These are phyloP conservation scores for Lithosia quadra DNA, from an alignment of 2,888 invertebrate species.

Conservation along the genomic window DNA sequence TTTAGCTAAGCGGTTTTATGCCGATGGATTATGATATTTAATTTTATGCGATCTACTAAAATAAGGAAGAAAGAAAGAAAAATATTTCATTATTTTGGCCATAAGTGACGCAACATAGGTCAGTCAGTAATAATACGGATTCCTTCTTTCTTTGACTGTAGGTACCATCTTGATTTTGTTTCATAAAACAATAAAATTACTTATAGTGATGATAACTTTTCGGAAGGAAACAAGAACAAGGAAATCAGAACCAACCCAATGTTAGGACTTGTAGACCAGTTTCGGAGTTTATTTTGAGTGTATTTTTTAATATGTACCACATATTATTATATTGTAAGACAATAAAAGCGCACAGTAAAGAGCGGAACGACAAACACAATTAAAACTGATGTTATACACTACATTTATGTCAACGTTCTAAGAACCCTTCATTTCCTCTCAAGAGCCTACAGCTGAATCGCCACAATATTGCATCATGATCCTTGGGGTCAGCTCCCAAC, in stretches of 20 bases:
- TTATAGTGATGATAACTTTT: too few relatives aligned
- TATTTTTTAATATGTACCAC: background rate
- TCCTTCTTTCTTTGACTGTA: too few relatives aligned
- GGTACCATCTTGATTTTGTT: too few relatives aligned
- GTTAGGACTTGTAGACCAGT: background rate
- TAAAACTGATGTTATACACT: constrained; percentile 19
- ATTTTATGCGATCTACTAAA: too few relatives aligned
- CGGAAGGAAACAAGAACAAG: background rate
- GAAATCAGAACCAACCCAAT: background rate
- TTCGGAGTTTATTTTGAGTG: background rate
- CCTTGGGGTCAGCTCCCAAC: constrained; percentile 84
- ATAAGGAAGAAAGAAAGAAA: too few relatives aligned
- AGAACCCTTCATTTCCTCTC: constrained; percentile 62
- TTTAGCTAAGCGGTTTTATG: too few relatives aligned
- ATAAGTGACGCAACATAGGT: too few relatives aligned
- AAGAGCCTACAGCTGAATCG: constrained; percentile 45
- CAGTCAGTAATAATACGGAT: too few relatives aligned
- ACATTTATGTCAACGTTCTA: constrained; percentile 55
- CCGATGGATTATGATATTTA: too few relatives aligned
- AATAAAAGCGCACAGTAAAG: background rate
- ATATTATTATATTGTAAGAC: background rate
- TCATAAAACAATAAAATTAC: too few relatives aligned
- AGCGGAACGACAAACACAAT: background rate
- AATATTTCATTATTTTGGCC: too few relatives aligned
- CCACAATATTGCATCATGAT: constrained; percentile 71